Conservation (phyloP, 1,140 invertebrate species). For the Mactra quadrangularis region DNA sequence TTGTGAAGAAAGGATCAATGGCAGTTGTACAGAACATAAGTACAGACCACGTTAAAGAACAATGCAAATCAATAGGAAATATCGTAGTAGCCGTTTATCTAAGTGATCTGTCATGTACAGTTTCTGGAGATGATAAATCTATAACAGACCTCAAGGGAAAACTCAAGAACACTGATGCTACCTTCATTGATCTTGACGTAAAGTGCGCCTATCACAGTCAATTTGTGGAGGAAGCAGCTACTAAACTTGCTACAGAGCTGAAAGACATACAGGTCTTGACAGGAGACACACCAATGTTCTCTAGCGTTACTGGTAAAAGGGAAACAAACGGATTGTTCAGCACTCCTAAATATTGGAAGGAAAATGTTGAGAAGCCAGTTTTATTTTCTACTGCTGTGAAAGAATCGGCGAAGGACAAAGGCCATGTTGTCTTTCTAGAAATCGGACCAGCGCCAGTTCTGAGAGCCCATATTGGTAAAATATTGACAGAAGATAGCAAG, state of each 20-base stretch:
- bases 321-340: not conserved
- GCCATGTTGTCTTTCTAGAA: constrained; percentile 62
- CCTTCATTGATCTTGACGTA: constrained; percentile 38
- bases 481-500: constrained; percentile 32
- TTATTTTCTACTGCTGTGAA: constrained; percentile 46
- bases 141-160: constrained; percentile 19
- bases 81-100: constrained; percentile 68
- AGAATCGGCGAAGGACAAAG: not conserved
- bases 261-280: not conserved
- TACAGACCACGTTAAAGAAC: constrained; percentile 12
- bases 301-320: constrained; percentile 49
- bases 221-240: constrained; percentile 29
- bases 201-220: constrained; percentile 67
- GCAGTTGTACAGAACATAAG: constrained; percentile 65
- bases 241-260: constrained; percentile 15
- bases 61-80: not conserved
- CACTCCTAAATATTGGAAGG: constrained; percentile 58
- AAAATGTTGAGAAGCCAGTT: constrained; percentile 57
- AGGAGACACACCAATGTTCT: constrained; percentile 33
- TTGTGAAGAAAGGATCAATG: constrained; percentile 70
- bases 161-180: constrained; percentile 13
- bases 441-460: constrained; percentile 58
- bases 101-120: constrained; percentile 68
- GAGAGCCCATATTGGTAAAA: constrained; percentile 26
- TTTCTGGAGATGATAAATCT: constrained; percentile 68